These are phyloP conservation scores for Garra rufa DNA, from an alignment of 2,113 vertebrate genomes.

Conservation along the genomic window DNA sequence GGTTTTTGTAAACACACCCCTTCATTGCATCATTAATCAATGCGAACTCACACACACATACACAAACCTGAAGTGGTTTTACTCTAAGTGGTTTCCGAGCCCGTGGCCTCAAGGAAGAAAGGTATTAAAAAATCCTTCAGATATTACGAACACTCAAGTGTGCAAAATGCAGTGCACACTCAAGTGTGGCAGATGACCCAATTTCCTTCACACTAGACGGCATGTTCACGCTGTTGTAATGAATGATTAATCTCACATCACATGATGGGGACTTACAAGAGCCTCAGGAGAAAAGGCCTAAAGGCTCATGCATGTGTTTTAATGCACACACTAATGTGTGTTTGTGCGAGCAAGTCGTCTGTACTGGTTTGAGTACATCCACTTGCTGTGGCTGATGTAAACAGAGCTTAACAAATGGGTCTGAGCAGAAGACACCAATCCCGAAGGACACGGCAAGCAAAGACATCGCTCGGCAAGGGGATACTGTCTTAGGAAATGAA, in stretches of 20 bases:
- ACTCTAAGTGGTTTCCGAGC: conserved; percentile 30
- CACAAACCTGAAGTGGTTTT: not conserved
- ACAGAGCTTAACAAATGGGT: conserved; percentile 1
- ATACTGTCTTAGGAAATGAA: conserved; percentile 11
- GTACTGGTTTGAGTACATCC: not conserved
- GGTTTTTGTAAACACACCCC: not conserved
- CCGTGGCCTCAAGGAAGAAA: conserved; percentile 61
- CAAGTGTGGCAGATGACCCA: conserved; percentile 73
- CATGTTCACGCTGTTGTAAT: conserved; percentile 70
- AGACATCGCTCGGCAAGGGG: not conserved
- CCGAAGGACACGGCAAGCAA: not conserved
- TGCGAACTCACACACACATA: not conserved
- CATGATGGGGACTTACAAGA: conserved; percentile 67
- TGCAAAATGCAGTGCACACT: conserved; percentile 63
- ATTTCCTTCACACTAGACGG: conserved; percentile 69
- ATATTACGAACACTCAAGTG: conserved; percentile 31
- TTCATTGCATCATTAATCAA: conserved; percentile 18
- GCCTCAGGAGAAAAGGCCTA: conserved; percentile 62
- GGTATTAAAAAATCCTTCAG: conserved; percentile 54
- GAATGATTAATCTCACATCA: conserved; percentile 77
- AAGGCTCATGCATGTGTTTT: conserved; percentile 53
- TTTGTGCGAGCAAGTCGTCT: not conserved
- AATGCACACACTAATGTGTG: not conserved
- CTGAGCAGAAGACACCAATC: not conserved
- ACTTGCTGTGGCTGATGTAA: not conserved